Evolutionary conservation across 1,140 invertebrate species (phyloP).

Genomic region (Pseudomyrmex pallidus): DNA sequence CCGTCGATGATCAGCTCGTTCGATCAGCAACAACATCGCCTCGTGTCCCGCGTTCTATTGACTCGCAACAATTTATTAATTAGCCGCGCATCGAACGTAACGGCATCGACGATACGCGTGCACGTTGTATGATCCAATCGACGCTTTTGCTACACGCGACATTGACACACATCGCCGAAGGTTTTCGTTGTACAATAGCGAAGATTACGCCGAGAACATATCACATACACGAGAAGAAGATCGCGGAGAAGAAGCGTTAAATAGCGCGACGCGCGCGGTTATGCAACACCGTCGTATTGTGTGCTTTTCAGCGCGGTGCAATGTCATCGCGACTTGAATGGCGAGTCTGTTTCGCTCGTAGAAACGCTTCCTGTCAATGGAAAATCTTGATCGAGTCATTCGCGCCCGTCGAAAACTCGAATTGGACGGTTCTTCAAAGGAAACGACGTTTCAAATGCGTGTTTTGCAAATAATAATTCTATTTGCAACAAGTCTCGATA

Average conservation of each 20-base stretch:
- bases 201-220: too few relatives aligned
- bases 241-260: conserved; percentile 66
- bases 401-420: background rate
- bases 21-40: background rate
- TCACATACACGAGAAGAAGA: conserved; percentile 61
- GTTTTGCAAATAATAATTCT: background rate
- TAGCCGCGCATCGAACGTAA: conserved; percentile 15
- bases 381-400: background rate
- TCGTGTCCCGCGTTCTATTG: conserved; percentile 32
- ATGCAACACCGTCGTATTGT: conserved; percentile 57
- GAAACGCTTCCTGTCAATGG: background rate
- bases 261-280: conserved; percentile 44
- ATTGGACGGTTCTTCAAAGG: too few relatives aligned
- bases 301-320: conserved; percentile 9
- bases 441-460: too few relatives aligned
- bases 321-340: conserved; percentile 21
- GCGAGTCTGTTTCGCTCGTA: conserved; percentile 16
- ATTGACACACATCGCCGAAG: conserved; percentile 73
- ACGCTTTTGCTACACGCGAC: conserved; percentile 61
- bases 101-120: background rate
- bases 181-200: background rate
- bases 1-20: background rate
- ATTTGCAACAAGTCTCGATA: background rate
- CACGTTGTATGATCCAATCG: conserved; percentile 57
- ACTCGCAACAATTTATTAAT: conserved; percentile 39